Conservation (phyloP, 1,140 invertebrate genomes). For the Drosophila funebris region DNA sequence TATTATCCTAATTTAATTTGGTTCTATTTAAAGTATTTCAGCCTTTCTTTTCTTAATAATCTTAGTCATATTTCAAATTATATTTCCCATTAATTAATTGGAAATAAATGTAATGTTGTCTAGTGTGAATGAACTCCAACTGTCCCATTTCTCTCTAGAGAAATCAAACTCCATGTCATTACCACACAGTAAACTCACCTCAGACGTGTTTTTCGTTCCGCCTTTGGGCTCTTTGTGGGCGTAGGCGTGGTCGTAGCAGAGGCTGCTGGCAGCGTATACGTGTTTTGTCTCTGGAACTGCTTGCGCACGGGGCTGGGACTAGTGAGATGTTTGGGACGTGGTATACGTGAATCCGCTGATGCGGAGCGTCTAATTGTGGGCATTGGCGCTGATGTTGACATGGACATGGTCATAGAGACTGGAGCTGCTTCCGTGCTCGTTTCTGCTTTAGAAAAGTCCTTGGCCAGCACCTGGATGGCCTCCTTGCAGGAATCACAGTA, state of each 20-base stretch:
- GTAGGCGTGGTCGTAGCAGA: conserved; percentile 31
- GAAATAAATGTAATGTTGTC: too few species aligned
- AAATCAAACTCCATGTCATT: neutral
- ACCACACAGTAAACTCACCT: conserved; percentile 50
- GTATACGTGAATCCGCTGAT: conserved; percentile 82
- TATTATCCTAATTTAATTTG: too few species aligned
- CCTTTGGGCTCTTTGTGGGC: conserved; percentile 51
- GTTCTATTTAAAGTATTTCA: too few species aligned
- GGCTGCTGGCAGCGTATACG: conserved; percentile 83
- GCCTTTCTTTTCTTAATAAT: too few species aligned
- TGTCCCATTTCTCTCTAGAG: too few species aligned
- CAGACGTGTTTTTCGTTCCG: conserved; percentile 51
- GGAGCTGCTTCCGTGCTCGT: neutral
- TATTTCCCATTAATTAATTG: too few species aligned
- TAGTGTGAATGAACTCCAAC: too few species aligned
- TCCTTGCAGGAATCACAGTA: conserved; percentile 88
- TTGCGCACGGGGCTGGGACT: conserved; percentile 83
- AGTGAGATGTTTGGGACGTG: conserved; percentile 83
- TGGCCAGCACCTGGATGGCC: conserved; percentile 85
- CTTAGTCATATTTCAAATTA: too few species aligned
- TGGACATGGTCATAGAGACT: neutral
- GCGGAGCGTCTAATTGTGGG: conserved; percentile 47
- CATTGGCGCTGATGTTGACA: too few species aligned
- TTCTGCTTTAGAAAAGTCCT: conserved; percentile 83
- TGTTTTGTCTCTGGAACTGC: conserved; percentile 84